These are phyloP conservation scores for Heliocidaris tuberculata DNA, from an alignment of 35 echinoderm and acorn worm genomes.

Conservation along the genomic window DNA sequence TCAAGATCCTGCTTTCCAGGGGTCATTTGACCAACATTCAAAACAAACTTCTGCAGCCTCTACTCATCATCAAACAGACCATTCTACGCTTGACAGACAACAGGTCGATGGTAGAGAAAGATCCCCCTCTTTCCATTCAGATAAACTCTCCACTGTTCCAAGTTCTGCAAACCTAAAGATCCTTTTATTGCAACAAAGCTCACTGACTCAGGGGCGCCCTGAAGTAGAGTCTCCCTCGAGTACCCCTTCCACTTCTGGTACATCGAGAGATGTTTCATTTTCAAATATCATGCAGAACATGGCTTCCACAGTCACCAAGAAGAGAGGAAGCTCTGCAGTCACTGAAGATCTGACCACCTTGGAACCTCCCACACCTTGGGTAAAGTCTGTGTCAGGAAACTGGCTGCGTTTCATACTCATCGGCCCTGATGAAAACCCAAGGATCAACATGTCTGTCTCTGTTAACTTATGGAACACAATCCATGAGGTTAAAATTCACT, in stretches of 20 bases:
- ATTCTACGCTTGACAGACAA: neutral
- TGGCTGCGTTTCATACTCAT: constrained; percentile 27
- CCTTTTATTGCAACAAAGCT: constrained; percentile 17
- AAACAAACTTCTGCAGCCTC: neutral
- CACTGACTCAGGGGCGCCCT: neutral
- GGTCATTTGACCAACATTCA: neutral
- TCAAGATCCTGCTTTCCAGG: neutral
- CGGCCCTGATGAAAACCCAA: constrained; percentile 35
- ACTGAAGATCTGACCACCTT: neutral
- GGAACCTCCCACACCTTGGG: neutral
- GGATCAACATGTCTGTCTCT: constrained; percentile 6
- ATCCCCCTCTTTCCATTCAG: neutral
- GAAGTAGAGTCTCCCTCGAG: neutral
- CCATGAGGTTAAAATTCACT: constrained; percentile 39
- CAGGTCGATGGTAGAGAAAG: neutral
- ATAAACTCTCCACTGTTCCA: neutral
- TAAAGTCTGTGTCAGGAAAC: constrained; percentile 4
- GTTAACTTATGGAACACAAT: constrained; percentile 38
- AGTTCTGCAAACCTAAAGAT: constrained; percentile 29
- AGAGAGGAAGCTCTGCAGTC: neutral
- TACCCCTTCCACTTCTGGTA: constrained; percentile 6
- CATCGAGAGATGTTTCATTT: constrained; percentile 33
- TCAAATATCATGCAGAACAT: constrained; percentile 38
- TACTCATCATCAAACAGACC: neutral
- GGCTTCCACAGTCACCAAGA: constrained; percentile 26